These are phyloP conservation scores for Mactromeris polynyma DNA, from an alignment of 2,888 invertebrate genomes.

Conservation along the genomic window DNA sequence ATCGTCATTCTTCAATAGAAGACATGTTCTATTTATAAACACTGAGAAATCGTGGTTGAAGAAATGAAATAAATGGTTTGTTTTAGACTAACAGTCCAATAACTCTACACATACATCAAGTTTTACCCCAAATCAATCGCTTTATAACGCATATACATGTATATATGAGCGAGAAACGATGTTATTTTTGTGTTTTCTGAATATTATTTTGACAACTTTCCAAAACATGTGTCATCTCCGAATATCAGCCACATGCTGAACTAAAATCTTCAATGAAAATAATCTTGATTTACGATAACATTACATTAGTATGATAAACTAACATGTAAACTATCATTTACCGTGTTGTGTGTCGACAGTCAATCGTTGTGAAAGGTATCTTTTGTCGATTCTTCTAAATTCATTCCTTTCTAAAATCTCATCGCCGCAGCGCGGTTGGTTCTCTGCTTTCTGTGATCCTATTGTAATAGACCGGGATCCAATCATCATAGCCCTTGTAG, in stretches of 20 bases:
- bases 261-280: constrained; percentile 66
- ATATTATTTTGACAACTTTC: constrained; percentile 61
- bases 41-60: constrained; percentile 2
- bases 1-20: neutral
- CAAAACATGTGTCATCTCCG: constrained; percentile 67
- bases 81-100: neutral
- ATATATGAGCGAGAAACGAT: neutral
- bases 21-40: constrained; percentile 15
- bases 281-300: neutral
- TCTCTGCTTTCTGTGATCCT: neutral
- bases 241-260: constrained; percentile 40
- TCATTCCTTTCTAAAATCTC: constrained; percentile 17
- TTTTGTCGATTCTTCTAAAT: constrained; percentile 25
- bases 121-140: neutral
- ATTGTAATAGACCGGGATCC: neutral
- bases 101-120: neutral
- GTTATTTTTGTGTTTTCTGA: neutral
- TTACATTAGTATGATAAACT: constrained; percentile 14
- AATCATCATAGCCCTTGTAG: constrained; percentile 28
- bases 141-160: neutral
- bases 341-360: constrained; percentile 13
- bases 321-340: constrained; percentile 27
- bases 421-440: constrained; percentile 38
- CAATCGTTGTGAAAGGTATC: constrained; percentile 1
- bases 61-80: neutral